Base-by-base conservation (phyloP, 2,113 vertebrate species). In the Neolamprologus toae region DNA sequence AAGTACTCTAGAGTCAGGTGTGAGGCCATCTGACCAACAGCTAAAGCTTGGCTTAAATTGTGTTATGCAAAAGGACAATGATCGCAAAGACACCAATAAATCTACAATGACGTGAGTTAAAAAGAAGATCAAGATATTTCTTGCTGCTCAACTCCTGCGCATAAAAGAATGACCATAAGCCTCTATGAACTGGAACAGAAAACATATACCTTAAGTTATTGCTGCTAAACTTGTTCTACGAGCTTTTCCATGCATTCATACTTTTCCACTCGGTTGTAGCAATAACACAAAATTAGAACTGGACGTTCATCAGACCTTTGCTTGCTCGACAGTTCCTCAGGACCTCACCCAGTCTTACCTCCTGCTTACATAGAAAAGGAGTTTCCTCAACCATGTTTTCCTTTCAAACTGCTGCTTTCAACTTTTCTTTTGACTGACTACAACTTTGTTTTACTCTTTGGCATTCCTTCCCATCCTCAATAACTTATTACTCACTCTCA, bases 361-460 rank as follows among this genome's bases (percentile, higher is more conserved):
- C 78, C 76, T 82, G 40, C 57, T 84, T 66, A 51, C 82, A 53
- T 8, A 17, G 33, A 42, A 19, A 78, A 82, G 55, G 88, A 84
- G 88, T 84, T 84, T 82, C 63, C 23, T 49, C 40, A 73, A 68
- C 73, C 21, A 33, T 80, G 89, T 90, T 92, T 91, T 82, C 31
- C 49, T 87, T 88, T 88, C 85, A 66, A 87, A 86, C 79, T 42
- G 49, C 83, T 80, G 80, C 83, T 92, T 93, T 91, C 82, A 89
- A 47, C 81, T 88, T 49, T 59, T 89, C 83, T 10, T 89, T 42
- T 82, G 86, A 93, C 84, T 90, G 87, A 94, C 84, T 89, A 90
- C 91, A 92, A 78, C 86, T 93, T 85, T 88, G 92, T 93, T 93
- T 95, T 90, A 76, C 84, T 91, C 88, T 80, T 19, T 2, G 76